Conservation (phyloP, 2,113 vertebrate species). For the Marmota flaviventris region DNA sequence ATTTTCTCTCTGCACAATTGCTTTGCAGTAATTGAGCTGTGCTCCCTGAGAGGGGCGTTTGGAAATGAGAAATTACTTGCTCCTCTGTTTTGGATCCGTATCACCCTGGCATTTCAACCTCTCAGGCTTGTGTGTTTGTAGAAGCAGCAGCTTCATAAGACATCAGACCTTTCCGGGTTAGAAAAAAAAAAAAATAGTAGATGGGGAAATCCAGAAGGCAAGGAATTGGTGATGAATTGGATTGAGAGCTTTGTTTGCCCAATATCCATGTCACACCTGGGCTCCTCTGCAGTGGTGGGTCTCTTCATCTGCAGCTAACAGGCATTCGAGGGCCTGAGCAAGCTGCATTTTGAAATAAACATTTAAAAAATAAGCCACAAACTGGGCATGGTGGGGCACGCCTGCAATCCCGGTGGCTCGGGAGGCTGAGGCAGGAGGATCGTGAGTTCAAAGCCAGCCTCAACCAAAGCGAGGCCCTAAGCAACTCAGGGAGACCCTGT, state of each 20-base stretch:
- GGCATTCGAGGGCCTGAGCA: background rate
- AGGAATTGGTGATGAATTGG: fast-evolving
- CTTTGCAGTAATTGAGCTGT: background rate
- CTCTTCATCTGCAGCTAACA: background rate
- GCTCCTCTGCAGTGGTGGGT: background rate
- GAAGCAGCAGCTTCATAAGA: background rate
- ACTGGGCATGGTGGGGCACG: fast-evolving
- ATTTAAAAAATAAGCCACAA: background rate
- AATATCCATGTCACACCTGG: fast-evolving
- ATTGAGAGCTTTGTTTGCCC: background rate
- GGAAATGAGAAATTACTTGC: background rate
- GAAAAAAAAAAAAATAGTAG: fast-evolving
- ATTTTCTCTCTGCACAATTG: background rate
- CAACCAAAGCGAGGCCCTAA: no score
- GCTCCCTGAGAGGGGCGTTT: background rate
- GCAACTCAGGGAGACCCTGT: no score
- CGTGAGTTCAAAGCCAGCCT: no score
- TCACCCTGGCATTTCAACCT: fast-evolving
- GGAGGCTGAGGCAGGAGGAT: no score
- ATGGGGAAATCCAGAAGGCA: background rate
- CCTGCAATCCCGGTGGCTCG: no score
- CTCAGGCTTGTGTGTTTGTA: background rate
- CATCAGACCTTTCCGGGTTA: fast-evolving
- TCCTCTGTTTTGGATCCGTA: background rate
- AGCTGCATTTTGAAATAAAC: background rate